A percentile compares a stretch with the other conserved stretches of the same genome.
Conservation (phyloP, 2,113 vertebrate genomes). For the Irena cyanogastra region DNA sequence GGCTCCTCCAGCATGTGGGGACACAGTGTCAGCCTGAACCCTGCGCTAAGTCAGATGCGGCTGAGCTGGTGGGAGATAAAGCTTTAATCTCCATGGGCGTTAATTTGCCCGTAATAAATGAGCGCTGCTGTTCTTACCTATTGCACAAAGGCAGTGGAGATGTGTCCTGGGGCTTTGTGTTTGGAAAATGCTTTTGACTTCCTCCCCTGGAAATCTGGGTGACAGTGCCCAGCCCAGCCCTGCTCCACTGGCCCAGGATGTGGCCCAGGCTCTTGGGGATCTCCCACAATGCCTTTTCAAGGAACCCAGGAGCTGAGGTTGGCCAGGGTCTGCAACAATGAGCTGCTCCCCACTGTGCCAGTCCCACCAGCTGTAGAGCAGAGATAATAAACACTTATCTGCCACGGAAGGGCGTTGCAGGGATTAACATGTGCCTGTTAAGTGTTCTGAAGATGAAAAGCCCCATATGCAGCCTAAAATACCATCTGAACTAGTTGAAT, state of each 20-base stretch:
- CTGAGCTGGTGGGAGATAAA: neutral
- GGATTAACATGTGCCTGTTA: slow-evolving; percentile 29
- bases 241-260: neutral
- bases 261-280: neutral
- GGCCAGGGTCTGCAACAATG: neutral
- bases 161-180: neutral
- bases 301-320: neutral
- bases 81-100: neutral
- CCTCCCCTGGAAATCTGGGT: neutral
- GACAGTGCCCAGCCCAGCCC: neutral
- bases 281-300: neutral
- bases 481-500: slow-evolving; percentile 39
- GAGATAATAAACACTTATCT: slow-evolving; percentile 50
- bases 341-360: neutral
- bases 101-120: slow-evolving; percentile 35
- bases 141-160: neutral
- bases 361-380: neutral
- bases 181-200: neutral
- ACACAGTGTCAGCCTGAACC: neutral
- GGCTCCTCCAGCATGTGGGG: fast-evolving
- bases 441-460: slow-evolving; percentile 39
- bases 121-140: fast-evolving
- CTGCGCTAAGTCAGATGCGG: neutral
- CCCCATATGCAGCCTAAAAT: slow-evolving; percentile 29
- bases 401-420: neutral